These are phyloP conservation scores for Drosophila cognata DNA, from an alignment of 2,888 invertebrate genomes.

Conservation along the genomic window DNA sequence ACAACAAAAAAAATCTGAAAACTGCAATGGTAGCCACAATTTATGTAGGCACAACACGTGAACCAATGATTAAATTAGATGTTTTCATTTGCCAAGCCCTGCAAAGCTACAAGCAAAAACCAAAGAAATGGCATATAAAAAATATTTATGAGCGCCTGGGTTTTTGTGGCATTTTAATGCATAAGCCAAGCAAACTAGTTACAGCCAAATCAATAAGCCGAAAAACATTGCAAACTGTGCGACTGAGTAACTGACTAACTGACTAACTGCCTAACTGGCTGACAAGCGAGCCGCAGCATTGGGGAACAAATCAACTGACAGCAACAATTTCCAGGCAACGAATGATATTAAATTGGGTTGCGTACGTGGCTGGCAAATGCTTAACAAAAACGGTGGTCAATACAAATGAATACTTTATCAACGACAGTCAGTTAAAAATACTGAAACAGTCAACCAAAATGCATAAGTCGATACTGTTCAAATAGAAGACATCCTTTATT, in stretches of 20 bases:
- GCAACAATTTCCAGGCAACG: conserved; percentile 48
- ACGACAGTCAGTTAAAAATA: conserved; percentile 36
- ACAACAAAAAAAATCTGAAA: conserved; percentile 23
- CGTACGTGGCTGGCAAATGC: conserved; percentile 50
- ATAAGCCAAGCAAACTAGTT: conserved; percentile 35
- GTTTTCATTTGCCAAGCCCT: conserved; percentile 68
- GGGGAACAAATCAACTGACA: conserved; percentile 72
- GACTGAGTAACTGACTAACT: conserved; percentile 25
- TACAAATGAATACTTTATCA: conserved; percentile 71
- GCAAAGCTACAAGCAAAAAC: conserved; percentile 33
- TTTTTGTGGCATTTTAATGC: conserved; percentile 54
- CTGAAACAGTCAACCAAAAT: no score
- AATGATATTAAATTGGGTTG: conserved; percentile 71
- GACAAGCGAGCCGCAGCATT: conserved; percentile 59
- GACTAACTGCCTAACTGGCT: conserved; percentile 26
- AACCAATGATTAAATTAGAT: conserved; percentile 79
- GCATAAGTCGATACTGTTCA: no score
- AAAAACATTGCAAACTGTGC: conserved; percentile 47
- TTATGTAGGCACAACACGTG: conserved; percentile 77
- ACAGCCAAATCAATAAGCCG: conserved; percentile 57
- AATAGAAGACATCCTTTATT: conserved; percentile 1
- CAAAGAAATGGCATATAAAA: conserved; percentile 69
- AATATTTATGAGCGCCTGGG: conserved; percentile 70
- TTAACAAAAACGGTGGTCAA: conserved; percentile 21
- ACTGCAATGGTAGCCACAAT: conserved; percentile 40